Evolutionary conservation across 2,888 invertebrate genomes (phyloP).

Genomic region (Pterostichus madidus): DNA sequence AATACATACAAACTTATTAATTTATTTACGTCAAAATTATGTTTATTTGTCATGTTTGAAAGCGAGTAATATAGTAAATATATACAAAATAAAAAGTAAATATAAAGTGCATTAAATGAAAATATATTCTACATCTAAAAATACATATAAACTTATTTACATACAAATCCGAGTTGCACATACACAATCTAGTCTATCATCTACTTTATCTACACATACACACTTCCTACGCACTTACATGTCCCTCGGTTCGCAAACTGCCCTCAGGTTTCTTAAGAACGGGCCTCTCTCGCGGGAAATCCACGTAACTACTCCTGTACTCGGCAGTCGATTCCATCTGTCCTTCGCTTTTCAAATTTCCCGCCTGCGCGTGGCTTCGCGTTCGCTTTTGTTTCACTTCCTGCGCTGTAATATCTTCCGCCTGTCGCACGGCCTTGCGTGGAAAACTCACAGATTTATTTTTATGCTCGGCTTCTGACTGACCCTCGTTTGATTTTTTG

Average conservation of each 20-base stretch:
- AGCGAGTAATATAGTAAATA: no score
- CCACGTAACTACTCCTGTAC: conserved; percentile 74
- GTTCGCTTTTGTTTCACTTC: conserved; percentile 69
- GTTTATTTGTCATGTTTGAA: no score
- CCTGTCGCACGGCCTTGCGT: conserved; percentile 61
- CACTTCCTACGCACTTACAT: conserved; percentile 71
- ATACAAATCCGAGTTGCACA: not conserved
- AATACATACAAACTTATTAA: no score
- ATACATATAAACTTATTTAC: not conserved
- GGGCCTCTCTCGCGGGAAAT: conserved; percentile 78
- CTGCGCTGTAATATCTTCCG: conserved; percentile 36
- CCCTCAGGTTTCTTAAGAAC: conserved; percentile 74
- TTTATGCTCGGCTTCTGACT: conserved; percentile 76
- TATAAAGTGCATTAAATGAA: no score
- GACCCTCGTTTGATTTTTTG: conserved; percentile 75
- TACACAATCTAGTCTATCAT: not conserved
- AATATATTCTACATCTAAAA: no score
- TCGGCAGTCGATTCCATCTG: conserved; percentile 72
- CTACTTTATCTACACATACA: not conserved
- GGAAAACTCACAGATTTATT: conserved; percentile 72
- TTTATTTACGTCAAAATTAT: no score
- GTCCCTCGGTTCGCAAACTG: conserved; percentile 71
- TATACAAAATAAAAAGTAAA: no score
- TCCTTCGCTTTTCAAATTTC: conserved; percentile 71
- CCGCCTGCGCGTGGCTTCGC: conserved; percentile 49